Evolutionary conservation across 2,797 vertebrate genomes (phyloP).

Genomic region (Ambastaia sidthimunki): DNA sequence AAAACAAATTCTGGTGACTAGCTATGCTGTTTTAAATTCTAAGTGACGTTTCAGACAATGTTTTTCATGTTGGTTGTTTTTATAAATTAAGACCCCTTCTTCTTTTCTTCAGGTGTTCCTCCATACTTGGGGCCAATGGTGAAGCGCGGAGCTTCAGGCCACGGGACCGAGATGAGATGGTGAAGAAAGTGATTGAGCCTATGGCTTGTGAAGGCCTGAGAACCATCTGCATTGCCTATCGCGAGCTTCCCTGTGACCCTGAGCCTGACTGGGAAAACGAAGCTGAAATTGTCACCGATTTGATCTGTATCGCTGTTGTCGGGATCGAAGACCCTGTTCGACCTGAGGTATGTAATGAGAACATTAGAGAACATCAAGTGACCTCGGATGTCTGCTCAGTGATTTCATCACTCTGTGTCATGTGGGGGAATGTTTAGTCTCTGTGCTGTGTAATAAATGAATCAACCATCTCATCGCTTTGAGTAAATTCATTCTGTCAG

Average conservation of each 20-base stretch:
- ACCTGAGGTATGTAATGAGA: constrained; percentile 81
- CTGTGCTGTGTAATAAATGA: background rate
- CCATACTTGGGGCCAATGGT: constrained; percentile 77
- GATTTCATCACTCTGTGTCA: background rate
- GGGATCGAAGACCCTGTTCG: constrained; percentile 94
- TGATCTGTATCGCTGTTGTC: constrained; percentile 88
- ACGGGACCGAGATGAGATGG: constrained; percentile 88
- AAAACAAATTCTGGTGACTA: background rate
- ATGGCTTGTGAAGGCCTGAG: constrained; percentile 92
- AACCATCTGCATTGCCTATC: constrained; percentile 89
- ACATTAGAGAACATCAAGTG: background rate
- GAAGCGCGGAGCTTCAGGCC: constrained; percentile 80
- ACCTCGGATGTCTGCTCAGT: background rate
- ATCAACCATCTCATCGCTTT: background rate
- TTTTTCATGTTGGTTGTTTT: constrained; percentile 4
- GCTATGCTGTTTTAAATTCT: background rate
- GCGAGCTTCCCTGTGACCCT: constrained; percentile 80
- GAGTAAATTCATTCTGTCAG: background rate
- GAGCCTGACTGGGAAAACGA: constrained; percentile 92
- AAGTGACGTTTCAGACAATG: background rate
- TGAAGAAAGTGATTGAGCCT: constrained; percentile 89
- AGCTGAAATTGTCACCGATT: constrained; percentile 82
- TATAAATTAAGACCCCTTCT: background rate
- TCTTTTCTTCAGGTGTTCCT: constrained; percentile 79
- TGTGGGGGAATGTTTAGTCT: background rate